phyloP scores from a whole-genome alignment of 2,888 invertebrate species.

The Cryptosula pallasiana region DNA sequence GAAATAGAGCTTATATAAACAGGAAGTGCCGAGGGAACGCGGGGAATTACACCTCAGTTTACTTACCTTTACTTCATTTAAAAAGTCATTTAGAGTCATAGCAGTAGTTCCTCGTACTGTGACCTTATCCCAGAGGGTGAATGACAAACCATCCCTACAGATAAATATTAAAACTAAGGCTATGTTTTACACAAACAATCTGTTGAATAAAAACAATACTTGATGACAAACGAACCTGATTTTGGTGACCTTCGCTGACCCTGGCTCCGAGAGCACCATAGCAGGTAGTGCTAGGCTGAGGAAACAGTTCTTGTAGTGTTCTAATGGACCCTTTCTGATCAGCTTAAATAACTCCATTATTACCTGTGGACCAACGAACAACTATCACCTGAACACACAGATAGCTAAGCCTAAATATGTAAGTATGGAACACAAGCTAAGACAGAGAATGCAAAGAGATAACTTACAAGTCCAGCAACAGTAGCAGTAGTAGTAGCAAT shows the following conservation, averaged over 20 bases:
- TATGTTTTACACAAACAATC: no score
- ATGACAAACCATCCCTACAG: slow-evolving; percentile 33
- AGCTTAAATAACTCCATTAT: slow-evolving; percentile 48
- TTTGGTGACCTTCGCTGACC: slow-evolving; percentile 36
- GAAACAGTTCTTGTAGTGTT: slow-evolving; percentile 47
- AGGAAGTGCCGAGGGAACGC: no score
- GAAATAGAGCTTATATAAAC: no score
- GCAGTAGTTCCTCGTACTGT: slow-evolving; percentile 42
- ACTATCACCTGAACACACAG: no score
- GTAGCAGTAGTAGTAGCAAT: slow-evolving; percentile 55
- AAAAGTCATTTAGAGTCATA: slow-evolving; percentile 47
- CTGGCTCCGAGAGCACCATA: slow-evolving; percentile 49
- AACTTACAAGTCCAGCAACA: slow-evolving; percentile 52
- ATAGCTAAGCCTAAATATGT: no score
- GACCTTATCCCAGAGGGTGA: slow-evolving; percentile 53
- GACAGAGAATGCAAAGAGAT: not conserved
- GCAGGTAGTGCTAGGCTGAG: slow-evolving; percentile 51
- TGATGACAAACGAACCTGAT: no score
- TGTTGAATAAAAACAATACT: no score
- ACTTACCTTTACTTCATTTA: slow-evolving; percentile 47
- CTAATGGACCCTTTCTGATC: slow-evolving; percentile 33
- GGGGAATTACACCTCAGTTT: no score
- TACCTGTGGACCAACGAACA: slow-evolving; percentile 35
- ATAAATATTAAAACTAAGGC: no score
- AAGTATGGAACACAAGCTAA: no score